Conservation (phyloP, 2,888 invertebrate genomes). For the Halocaridina rubra region DNA sequence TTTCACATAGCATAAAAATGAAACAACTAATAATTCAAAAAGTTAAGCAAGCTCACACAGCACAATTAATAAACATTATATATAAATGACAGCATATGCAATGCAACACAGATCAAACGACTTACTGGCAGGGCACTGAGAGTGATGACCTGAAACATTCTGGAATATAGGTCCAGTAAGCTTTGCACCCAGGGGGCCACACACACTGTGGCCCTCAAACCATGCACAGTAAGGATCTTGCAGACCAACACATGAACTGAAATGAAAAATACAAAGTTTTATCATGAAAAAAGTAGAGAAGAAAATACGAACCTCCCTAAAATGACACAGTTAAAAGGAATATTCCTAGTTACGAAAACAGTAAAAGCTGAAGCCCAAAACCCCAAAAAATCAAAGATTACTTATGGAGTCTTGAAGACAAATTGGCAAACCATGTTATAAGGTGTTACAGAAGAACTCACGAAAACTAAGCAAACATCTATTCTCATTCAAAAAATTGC, state of each 20-base stretch:
- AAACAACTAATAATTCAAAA: too few relatives aligned
- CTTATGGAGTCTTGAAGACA: too few relatives aligned
- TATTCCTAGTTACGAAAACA: too few relatives aligned
- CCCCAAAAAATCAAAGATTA: background rate
- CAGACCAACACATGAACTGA: conserved; percentile 85
- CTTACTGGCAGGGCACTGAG: conserved; percentile 61
- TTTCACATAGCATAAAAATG: too few relatives aligned
- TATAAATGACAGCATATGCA: too few relatives aligned
- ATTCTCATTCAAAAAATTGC: too few relatives aligned
- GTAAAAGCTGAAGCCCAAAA: background rate
- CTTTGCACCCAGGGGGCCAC: conserved; percentile 31
- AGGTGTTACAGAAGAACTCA: too few relatives aligned
- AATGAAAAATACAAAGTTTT: too few relatives aligned
- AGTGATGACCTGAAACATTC: conserved; percentile 61
- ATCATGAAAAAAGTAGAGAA: conserved; percentile 26
- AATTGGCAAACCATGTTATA: too few relatives aligned
- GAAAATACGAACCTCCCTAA: background rate
- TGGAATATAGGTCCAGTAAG: conserved; percentile 44
- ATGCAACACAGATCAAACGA: background rate
- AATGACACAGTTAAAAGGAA: background rate
- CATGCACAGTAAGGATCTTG: conserved; percentile 99
- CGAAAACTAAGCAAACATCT: too few relatives aligned
- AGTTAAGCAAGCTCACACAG: too few relatives aligned
- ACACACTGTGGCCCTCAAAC: conserved; percentile 72
- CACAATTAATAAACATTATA: too few relatives aligned